Conservation (phyloP, 1,140 invertebrate genomes). For the Arion vulgaris region DNA sequence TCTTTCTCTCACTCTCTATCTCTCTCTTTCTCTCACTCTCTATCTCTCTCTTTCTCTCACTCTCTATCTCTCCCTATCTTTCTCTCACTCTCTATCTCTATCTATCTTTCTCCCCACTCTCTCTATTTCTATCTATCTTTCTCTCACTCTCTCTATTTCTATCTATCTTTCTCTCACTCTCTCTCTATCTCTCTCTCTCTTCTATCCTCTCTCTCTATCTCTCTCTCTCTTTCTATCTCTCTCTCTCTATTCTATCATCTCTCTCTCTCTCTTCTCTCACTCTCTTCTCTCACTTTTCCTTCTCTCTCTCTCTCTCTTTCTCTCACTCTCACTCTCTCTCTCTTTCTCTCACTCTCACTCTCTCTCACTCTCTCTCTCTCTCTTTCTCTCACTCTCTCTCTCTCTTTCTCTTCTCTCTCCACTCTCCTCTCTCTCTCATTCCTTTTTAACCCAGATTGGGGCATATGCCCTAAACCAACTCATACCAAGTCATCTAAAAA, state of each 20-base stretch:
- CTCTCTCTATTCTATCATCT: not conserved
- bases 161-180: not conserved
- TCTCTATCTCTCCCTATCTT: too few species aligned
- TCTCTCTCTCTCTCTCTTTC: not conserved
- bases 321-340: not conserved
- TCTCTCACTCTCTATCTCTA: not conserved
- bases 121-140: too few species aligned
- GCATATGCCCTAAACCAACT: too few species aligned
- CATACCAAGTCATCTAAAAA: too few species aligned
- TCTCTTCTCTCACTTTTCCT: not conserved
- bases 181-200: not conserved
- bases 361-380: constrained; percentile 4
- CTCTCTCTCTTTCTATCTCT: not conserved
- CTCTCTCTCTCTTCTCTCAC: not conserved
- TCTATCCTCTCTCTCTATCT: not conserved
- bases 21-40: not conserved
- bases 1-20: not conserved
- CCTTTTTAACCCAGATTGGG: too few species aligned
- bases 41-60: not conserved
- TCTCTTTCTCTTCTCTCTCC: not conserved
- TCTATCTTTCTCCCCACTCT: too few species aligned
- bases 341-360: not conserved
- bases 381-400: not conserved
- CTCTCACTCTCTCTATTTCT: too few species aligned
- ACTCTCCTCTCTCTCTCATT: too few species aligned